Base-by-base conservation (phyloP, 2,888 invertebrate genomes). In the Corbicula japonica region DNA sequence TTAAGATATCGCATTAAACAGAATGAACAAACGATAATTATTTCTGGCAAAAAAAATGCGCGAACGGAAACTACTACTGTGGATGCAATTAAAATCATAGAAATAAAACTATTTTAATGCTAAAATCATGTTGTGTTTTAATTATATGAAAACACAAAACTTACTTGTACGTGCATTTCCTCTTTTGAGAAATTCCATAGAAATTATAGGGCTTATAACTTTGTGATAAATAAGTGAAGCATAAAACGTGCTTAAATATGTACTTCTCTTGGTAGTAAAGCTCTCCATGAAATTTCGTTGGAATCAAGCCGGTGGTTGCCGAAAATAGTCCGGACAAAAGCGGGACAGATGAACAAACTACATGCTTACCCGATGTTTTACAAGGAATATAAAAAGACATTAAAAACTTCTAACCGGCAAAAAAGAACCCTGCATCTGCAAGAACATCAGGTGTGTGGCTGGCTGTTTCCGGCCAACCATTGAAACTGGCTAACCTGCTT, bases 351-450 rank as follows among this genome's bases (percentile, higher is more conserved):
- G 18, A 21, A 21, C 46, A 46, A 21, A 46, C 46, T 21, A 46
- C n/a, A 18, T 46, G 46, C 46, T 21, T 46, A 18, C 18, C 46
- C 21, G 5, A 15, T 12, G 15, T 12, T 15, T 41, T 8, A 41
- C 15, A 15, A 12, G 41, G 15, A 41, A 41, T 15, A 41, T 41
- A 46, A 15, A 15, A 21, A 21, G 46, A 46, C 18, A n/a, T 18
- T 18, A 48, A 28, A 21, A 10, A 52, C 18, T n/a, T 26, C 68
- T 91, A 87, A 82, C 97, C 98, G 4, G 97, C 96, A 91, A 98
- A 98, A 92, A 96, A 98, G 94, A 98, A 98, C 26, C 98, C 98
- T 52, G 98, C 98, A 85, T 97, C 96, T 18, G 97, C 96, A 65
- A 98, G 94, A 69, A 96, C 95, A 69, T 96, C 95, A 0, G 97